These are phyloP conservation scores for Tetranychus cinnabarinus DNA, from an alignment of 1,140 invertebrate genomes.

Conservation along the genomic window DNA sequence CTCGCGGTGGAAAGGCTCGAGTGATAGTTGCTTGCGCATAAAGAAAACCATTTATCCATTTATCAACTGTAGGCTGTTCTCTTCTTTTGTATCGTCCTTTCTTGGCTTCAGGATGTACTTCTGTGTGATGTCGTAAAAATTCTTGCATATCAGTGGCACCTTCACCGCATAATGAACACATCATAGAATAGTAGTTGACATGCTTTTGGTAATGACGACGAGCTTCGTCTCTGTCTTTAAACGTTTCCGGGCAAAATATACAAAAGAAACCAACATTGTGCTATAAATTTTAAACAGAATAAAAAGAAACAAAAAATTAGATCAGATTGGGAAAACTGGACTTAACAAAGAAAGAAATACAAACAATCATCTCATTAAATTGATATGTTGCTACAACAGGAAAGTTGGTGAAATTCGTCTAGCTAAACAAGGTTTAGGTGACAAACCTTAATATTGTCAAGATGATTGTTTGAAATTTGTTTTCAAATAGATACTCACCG, in stretches of 20 bases:
- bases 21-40: background rate
- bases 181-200: constrained; percentile 1
- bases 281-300: background rate
- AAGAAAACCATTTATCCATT: constrained; percentile 1
- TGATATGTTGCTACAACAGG: background rate
- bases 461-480: background rate
- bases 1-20: constrained; percentile 1
- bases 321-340: background rate
- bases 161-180: constrained; percentile 2
- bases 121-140: constrained; percentile 1
- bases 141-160: background rate
- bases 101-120: background rate
- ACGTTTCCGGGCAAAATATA: background rate
- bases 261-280: background rate
- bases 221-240: background rate
- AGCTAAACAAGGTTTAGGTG: background rate
- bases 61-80: background rate
- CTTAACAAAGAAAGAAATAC: background rate
- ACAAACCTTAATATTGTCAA: background rate
- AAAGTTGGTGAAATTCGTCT: background rate
- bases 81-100: constrained; percentile 3
- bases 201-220: constrained; percentile 1
- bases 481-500: background rate
- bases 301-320: background rate
- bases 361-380: background rate